These are phyloP conservation scores for Myotis pilosus DNA, from an alignment of 2,797 vertebrate species.

Conservation along the genomic window DNA sequence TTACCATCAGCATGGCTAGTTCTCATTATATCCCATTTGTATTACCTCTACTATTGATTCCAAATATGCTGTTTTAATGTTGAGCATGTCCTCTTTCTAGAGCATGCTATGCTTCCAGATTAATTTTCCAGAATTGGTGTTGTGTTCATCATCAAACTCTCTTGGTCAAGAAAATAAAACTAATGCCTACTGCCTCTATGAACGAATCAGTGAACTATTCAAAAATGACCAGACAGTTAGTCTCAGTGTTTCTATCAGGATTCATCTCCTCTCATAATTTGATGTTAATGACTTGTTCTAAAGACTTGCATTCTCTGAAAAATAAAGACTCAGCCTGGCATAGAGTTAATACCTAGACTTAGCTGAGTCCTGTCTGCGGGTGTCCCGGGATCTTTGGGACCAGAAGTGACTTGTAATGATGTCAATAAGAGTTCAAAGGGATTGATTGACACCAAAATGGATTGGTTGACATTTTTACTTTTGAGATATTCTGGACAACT, in stretches of 20 bases:
- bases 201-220: neutral
- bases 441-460: neutral
- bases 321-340: too few relatives aligned
- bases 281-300: neutral
- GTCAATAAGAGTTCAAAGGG: neutral
- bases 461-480: neutral
- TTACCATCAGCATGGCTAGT: neutral
- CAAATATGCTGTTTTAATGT: neutral
- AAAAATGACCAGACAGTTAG: neutral
- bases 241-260: too few relatives aligned
- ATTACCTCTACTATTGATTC: neutral
- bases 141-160: neutral
- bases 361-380: neutral
- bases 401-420: neutral
- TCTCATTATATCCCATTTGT: neutral
- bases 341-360: neutral
- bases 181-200: neutral
- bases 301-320: neutral
- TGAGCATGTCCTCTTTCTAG: neutral
- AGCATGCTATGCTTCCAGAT: neutral
- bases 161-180: neutral
- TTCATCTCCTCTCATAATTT: neutral
- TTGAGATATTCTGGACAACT: neutral
- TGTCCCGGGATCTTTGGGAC: neutral
- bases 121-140: neutral